These are phyloP conservation scores for Cephus spinipes DNA, from an alignment of 2,888 invertebrate genomes.

Conservation along the genomic window DNA sequence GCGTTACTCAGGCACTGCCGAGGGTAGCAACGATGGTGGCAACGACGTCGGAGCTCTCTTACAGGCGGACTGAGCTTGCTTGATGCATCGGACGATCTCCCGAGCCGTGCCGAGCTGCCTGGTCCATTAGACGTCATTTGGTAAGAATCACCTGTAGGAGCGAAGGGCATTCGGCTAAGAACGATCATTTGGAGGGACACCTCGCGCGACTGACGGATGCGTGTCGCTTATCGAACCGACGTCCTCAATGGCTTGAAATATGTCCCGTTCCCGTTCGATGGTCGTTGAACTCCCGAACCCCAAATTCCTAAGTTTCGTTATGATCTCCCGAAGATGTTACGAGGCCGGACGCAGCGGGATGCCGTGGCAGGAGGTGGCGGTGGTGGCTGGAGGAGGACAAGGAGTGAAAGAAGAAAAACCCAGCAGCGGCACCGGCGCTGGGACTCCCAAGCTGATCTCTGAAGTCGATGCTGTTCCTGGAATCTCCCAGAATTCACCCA, in stretches of 20 bases:
- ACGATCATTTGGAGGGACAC: conserved; percentile 18
- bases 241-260: conserved; percentile 44
- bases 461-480: conserved; percentile 18
- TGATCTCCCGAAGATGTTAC: conserved; percentile 28
- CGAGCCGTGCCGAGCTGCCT: background rate
- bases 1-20: too few species aligned
- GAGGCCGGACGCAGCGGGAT: conserved; percentile 24
- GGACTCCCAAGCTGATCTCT: background rate
- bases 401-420: too few species aligned
- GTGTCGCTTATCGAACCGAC: conserved; percentile 44
- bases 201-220: conserved; percentile 43
- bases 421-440: too few species aligned
- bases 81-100: too few species aligned
- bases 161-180: background rate
- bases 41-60: too few species aligned
- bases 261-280: conserved; percentile 33
- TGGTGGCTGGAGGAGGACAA: background rate
- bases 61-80: too few species aligned
- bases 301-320: conserved; percentile 26
- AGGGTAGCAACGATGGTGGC: too few species aligned
- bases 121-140: conserved; percentile 38
- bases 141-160: conserved; percentile 41
- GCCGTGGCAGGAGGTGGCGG: conserved; percentile 4
- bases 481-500: background rate
- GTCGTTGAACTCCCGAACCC: conserved; percentile 33